Percentiles rank a stretch among this genome's conserved stretches.
These are phyloP conservation scores for Centroberyx gerrardi DNA, from an alignment of 2,797 vertebrate genomes.

Conservation along the genomic window DNA sequence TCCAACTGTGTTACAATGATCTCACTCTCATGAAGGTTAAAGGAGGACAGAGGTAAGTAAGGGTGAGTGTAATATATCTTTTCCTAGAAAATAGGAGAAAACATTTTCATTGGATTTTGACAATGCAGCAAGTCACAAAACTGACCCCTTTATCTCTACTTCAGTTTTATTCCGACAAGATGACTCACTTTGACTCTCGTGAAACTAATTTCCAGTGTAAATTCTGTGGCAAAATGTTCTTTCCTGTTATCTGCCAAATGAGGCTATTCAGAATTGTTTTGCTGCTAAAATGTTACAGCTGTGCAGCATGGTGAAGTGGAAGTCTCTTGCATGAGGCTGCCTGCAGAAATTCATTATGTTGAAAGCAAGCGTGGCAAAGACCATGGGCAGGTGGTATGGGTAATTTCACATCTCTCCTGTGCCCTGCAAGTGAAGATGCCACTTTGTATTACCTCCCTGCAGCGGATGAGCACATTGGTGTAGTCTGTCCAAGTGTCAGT, in stretches of 20 bases:
- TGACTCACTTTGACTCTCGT: conserved; percentile 14
- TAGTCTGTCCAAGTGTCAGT: conserved; percentile 60
- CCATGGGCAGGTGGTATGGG: conserved; percentile 75
- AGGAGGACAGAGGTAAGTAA: too few species aligned
- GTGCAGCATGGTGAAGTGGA: conserved; percentile 66
- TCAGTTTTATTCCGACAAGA: conserved; percentile 32
- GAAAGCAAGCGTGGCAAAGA: conserved; percentile 79
- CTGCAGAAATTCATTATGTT: conserved; percentile 81
- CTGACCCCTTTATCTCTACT: conserved; percentile 39
- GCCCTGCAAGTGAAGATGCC: conserved; percentile 74
- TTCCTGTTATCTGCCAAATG: conserved; percentile 66
- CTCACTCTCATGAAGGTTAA: too few species aligned
- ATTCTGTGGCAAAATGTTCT: conserved; percentile 25
- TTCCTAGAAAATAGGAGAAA: too few species aligned
- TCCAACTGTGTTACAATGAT: too few species aligned
- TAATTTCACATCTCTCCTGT: conserved; percentile 77
- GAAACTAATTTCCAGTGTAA: neutral
- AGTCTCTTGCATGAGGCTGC: conserved; percentile 57
- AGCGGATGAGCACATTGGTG: conserved; percentile 46
- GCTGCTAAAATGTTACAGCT: conserved; percentile 68
- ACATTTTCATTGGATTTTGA: too few species aligned
- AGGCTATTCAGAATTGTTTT: conserved; percentile 63
- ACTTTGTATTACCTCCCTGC: conserved; percentile 70
- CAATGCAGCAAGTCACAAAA: neutral
- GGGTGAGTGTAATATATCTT: too few species aligned